Base-by-base conservation (phyloP, 2,888 invertebrate species). In the Metallyticus violacea region DNA sequence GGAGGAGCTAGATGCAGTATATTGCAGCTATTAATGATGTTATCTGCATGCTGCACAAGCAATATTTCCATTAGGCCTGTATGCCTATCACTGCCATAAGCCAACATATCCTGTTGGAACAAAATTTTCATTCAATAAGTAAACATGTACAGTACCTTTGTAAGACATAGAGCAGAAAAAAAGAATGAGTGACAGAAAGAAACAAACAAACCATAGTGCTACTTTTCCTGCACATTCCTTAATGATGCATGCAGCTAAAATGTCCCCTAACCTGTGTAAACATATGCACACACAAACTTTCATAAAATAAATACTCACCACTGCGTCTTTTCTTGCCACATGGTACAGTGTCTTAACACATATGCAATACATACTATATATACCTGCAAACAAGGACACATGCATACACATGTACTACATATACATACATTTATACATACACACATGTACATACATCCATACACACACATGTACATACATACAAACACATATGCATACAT, bases 101-200 rank as follows among this genome's bases (percentile, higher is more conserved):
- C 85, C 85, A 85, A 79, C 85, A 85, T 85, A 80, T 85, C 81
- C 29, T 85, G 85, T 85, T 26, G 27, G 83, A 83, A 83, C 76
- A 77, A 25, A 27, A 27, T 62, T 82, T 62, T 15, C 82, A 62
- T 82, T 28, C 22, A 26, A 78, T 78, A 78, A n/a, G 26, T 26
- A 27, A 79, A 28, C 27, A 9, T 82, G 82, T 82, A 82, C 62
- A 81, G 81, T 79, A 79, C 26, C 2, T n/a, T n/a, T n/a, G n/a
- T 62, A 62, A 62, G 40, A 40, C 40, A 40, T 9, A 1, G 40
- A 40, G 40, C 40, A 40, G 40, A 1, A 40, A 40, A n/a, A n/a
- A 40, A 40, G 40, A 15, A 9, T 4, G 40, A 40, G 40, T 40
- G 9, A 40, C 15, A 40, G 40, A 15, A 40, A 40, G 9, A 40